Evolutionary conservation across 2,797 vertebrate species (phyloP).

Genomic region (Enteromius paludinosus): DNA sequence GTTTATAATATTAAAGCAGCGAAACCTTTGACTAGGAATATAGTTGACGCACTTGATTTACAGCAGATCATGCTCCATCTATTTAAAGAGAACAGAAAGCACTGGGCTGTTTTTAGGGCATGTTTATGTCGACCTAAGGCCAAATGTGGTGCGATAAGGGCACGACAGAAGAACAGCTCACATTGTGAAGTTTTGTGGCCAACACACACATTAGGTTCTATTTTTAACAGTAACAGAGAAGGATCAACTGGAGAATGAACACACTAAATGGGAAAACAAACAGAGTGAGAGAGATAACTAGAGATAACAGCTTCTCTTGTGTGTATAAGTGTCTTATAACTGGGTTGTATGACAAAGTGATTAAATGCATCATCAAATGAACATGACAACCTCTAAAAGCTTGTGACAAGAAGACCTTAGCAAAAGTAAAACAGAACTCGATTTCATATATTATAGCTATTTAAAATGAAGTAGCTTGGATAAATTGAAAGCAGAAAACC

Average conservation of each 20-base stretch:
- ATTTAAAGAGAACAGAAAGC: conserved; percentile 24
- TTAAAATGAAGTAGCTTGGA: neutral
- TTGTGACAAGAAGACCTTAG: neutral
- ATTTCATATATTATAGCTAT: neutral
- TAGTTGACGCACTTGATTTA: neutral
- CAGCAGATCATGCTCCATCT: neutral
- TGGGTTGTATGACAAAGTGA: neutral
- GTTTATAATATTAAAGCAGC: conserved; percentile 1
- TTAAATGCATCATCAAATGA: neutral
- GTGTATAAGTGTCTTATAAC: neutral
- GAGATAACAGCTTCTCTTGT: neutral
- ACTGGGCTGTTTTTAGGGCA: neutral
- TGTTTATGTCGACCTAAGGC: conserved; percentile 17
- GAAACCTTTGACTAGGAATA: conserved; percentile 1
- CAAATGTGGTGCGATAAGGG: conserved; percentile 4
- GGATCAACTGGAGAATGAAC: conserved; percentile 12
- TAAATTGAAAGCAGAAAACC: neutral
- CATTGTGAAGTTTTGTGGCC: neutral
- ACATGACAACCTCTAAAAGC: neutral
- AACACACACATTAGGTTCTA: conserved; percentile 4
- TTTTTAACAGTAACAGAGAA: conserved; percentile 21
- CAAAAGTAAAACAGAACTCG: neutral
- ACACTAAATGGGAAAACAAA: conserved; percentile 12
- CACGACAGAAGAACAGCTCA: conserved; percentile 7
- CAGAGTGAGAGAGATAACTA: neutral